Evolutionary conservation across 92 coral and sea anemone genomes (phyloP).

Genomic region (Paramuricea clavata): DNA sequence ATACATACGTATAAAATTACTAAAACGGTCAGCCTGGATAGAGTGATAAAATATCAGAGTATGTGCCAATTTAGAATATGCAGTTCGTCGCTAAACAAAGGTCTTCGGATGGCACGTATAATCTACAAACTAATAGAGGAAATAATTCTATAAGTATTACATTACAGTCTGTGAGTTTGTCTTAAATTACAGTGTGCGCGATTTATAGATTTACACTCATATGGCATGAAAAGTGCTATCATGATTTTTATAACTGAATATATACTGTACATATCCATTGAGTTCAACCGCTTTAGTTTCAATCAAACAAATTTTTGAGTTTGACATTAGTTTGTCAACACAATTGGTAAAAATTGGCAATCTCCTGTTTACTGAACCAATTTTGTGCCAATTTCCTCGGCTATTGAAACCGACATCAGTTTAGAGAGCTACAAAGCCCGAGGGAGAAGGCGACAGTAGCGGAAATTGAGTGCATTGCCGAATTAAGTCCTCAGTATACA

Average conservation of each 20-base stretch:
- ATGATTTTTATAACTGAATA: neutral
- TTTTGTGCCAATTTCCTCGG: neutral
- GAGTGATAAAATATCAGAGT: too few relatives aligned
- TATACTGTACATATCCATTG: neutral
- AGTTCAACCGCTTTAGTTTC: neutral
- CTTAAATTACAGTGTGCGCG: too few relatives aligned
- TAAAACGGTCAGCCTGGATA: too few relatives aligned
- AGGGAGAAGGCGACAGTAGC: neutral
- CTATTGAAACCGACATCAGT: neutral
- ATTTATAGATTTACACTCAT: too few relatives aligned
- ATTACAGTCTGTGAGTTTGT: too few relatives aligned
- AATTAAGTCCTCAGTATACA: neutral
- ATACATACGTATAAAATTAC: too few relatives aligned
- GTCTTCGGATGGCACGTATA: too few relatives aligned
- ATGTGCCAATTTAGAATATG: too few relatives aligned
- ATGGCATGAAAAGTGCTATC: too few relatives aligned
- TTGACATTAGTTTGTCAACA: neutral
- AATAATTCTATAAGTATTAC: too few relatives aligned
- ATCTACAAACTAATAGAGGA: too few relatives aligned
- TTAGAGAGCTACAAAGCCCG: neutral
- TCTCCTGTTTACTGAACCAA: neutral
- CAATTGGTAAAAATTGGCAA: constrained; percentile 3
- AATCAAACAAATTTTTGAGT: neutral
- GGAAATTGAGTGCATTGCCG: neutral
- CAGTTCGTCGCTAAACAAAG: too few relatives aligned